Conservation (phyloP, 2,797 vertebrate species). For the Halcyon smyrnensis region DNA sequence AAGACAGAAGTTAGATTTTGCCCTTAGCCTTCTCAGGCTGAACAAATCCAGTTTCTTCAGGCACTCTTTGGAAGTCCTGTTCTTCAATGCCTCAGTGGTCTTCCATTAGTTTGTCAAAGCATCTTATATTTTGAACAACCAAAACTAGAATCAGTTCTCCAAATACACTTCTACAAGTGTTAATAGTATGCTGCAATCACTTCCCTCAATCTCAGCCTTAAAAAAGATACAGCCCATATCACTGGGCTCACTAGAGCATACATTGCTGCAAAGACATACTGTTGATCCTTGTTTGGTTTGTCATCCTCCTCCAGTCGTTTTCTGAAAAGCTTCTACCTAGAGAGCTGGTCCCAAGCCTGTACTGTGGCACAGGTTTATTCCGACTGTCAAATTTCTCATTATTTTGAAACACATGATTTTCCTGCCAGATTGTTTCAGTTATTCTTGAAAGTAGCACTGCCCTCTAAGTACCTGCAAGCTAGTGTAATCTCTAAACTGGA, state of each 20-base stretch:
- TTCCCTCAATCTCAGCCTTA: neutral
- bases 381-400: neutral
- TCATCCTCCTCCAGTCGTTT: neutral
- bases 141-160: no score
- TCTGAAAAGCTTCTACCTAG: neutral
- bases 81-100: neutral
- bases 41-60: neutral
- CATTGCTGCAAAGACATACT: neutral
- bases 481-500: neutral
- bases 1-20: neutral
- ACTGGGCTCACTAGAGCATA: neutral
- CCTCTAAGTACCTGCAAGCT: neutral
- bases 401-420: neutral
- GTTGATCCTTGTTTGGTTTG: no score
- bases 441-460: neutral
- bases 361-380: neutral
- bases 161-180: neutral
- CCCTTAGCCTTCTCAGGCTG: neutral
- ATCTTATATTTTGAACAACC: no score
- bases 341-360: neutral
- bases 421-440: neutral
- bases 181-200: neutral
- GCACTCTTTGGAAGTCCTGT: neutral
- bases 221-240: neutral
- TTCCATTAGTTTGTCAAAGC: neutral